A percentile compares a stretch with the other conserved stretches of the same genome.
Conservation (phyloP, 2,113 vertebrate species). For the Neofelis nebulosa region DNA sequence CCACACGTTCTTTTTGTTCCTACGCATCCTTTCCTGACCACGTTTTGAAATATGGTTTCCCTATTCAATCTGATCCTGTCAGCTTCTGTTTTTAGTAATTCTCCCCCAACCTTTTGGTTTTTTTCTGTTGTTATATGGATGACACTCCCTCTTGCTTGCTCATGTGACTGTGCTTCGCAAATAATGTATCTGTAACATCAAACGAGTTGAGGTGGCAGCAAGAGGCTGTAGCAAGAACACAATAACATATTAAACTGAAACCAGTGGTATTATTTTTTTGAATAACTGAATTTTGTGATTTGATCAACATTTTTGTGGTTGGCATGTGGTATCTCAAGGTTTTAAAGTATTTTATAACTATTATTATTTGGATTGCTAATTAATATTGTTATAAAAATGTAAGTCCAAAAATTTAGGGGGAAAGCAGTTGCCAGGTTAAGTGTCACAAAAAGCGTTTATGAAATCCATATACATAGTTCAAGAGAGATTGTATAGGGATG, state of each 20-base stretch:
- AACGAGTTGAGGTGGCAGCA: background rate
- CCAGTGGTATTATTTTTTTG: background rate
- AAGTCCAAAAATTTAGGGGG: background rate
- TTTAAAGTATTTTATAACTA: background rate
- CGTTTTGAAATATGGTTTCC: background rate
- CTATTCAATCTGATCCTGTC: background rate
- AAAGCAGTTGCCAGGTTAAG: background rate
- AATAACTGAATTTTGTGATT: background rate
- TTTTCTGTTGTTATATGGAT: background rate
- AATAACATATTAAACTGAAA: background rate
- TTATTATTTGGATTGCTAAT: slow-evolving; percentile 18
- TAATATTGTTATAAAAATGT: slow-evolving; percentile 15
- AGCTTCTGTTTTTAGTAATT: background rate
- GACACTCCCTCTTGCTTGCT: background rate
- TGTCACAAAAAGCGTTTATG: background rate
- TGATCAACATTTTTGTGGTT: background rate
- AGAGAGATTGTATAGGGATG: background rate
- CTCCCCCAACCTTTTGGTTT: background rate
- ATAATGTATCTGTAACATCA: background rate
- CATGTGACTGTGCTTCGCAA: background rate
- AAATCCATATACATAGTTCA: background rate
- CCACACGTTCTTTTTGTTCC: background rate
- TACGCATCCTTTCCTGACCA: background rate
- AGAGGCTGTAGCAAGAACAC: background rate
- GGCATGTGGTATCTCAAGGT: background rate